Evolutionary conservation across 2,113 vertebrate genomes (phyloP).

Genomic region (Sylvia atricapilla): DNA sequence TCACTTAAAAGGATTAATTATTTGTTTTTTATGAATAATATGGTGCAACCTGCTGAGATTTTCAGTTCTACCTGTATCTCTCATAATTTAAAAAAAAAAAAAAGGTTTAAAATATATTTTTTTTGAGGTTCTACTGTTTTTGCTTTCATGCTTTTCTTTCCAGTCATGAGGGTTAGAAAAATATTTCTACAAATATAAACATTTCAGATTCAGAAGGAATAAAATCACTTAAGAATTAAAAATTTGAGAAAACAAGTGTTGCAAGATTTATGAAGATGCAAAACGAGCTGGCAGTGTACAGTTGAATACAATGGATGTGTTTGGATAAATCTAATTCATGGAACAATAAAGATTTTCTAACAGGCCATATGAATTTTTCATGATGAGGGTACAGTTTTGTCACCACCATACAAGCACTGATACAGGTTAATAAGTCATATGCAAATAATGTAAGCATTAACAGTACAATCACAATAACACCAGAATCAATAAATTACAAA

Average conservation of each 20-base stretch:
- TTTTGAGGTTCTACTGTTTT: neutral
- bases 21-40: neutral
- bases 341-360: neutral
- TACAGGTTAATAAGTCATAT: neutral
- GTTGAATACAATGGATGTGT: neutral
- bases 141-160: neutral
- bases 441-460: neutral
- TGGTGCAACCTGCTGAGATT: neutral
- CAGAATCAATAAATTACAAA: neutral
- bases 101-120: fast-evolving
- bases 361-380: neutral
- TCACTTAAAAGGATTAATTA: constrained; percentile 4
- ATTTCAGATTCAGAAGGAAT: neutral
- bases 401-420: neutral
- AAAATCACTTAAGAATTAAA: neutral
- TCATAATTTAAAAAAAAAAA: neutral
- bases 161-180: neutral
- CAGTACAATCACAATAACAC: neutral
- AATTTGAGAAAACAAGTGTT: neutral
- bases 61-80: neutral
- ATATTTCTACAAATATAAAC: neutral
- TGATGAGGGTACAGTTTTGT: neutral
- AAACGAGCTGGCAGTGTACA: neutral
- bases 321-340: neutral
- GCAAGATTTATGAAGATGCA: neutral